Evolutionary conservation across 2,797 vertebrate genomes (phyloP), one percentile per base, ranked within the genome.

Genomic region (Pipistrellus kuhlii): DNA sequence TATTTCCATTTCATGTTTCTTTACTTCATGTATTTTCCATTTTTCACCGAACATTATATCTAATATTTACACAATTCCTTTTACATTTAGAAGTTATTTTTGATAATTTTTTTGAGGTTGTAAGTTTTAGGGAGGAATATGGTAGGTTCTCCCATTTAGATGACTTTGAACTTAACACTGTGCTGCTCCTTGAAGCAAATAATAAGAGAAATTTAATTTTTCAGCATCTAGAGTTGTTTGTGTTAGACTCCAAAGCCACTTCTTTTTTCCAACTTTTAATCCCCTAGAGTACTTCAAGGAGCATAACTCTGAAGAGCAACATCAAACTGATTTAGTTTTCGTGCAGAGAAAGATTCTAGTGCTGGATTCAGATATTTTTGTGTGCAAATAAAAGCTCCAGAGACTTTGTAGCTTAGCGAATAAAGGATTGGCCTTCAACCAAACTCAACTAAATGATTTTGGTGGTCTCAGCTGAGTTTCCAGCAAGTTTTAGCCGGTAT

Each of bases 401-500:
- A 96, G 90, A 83, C 51, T 96, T 96, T 94, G 38, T 96, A 97
- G 89, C 94, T 97, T 95, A 95, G 92, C 53, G 57, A 97, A 94
- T 96, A 94, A 97, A 97, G 75, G 87, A 86, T 85, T 97, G 97
- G 95, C 96, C 55, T 96, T 35, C 90, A 91, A 96, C 96, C 97
- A 98, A 97, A 95, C 86, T 80, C 97, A 96, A 94, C 95, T 94
- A 96, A 96, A 53, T 97, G 96, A 96, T 95, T 97, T 96, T 94
- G 94, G 84, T 97, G 94, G 96, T 98, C 97, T 98, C 97, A 94
- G 41, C 64, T 97, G 95, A 97, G 88, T 97, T 98, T 93, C 95
- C 93, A 96, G 94, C 94, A 97, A 98, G 96, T 93, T 96, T 95
- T 95, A 97, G 78, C 84, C 93, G 94, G 81, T 72, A 72, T 93